Conservation (phyloP, 2,888 invertebrate genomes). For the Lasius platythorax region DNA sequence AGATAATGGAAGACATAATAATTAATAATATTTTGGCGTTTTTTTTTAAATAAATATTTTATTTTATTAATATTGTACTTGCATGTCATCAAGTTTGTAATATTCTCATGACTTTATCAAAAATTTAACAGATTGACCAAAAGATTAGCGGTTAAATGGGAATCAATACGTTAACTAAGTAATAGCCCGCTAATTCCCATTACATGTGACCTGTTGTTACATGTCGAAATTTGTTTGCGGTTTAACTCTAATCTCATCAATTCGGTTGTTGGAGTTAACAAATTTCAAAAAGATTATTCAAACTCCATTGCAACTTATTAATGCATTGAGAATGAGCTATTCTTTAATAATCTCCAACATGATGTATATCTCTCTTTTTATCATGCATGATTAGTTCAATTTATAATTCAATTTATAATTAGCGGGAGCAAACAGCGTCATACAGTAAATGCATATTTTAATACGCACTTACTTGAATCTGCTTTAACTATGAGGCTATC, state of each 20-base stretch:
- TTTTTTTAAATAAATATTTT: conserved; percentile 4
- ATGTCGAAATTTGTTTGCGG: background rate
- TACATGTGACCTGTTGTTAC: background rate
- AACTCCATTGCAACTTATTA: background rate
- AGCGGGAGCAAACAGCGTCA: background rate
- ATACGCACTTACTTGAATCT: conserved; percentile 16
- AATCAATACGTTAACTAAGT: conserved; percentile 7
- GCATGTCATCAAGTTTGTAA: background rate
- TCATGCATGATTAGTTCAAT: background rate
- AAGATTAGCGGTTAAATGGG: conserved; percentile 1
- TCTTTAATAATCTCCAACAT: background rate
- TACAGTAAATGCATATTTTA: background rate
- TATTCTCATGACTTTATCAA: background rate
- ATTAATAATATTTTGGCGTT: background rate
- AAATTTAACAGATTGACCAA: background rate
- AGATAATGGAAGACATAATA: background rate
- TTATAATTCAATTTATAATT: background rate
- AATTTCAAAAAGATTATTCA: background rate
- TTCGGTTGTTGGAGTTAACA: background rate
- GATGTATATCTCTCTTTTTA: background rate
- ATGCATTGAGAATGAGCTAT: background rate
- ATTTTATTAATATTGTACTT: background rate
- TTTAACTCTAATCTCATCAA: background rate
- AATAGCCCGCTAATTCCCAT: conserved; percentile 2
- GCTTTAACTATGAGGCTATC: background rate